phyloP scores from a whole-genome alignment of 2,797 vertebrate species.

The Sorex maritimensis region DNA sequence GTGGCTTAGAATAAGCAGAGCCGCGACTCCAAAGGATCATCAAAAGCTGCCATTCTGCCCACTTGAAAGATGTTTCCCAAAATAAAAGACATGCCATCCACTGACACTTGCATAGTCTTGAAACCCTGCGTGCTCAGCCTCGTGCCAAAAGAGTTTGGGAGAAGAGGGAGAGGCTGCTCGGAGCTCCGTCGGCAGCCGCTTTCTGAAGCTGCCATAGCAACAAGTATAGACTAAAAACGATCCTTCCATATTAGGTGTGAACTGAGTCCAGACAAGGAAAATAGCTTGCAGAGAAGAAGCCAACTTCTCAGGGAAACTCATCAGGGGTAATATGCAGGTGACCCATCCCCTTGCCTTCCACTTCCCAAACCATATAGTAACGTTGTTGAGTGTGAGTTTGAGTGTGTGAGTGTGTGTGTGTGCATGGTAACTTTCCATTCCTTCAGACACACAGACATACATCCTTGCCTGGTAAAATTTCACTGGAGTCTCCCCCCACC shows the following conservation, averaged over 20 bases:
- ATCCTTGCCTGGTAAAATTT: conserved; percentile 58
- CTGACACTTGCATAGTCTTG: conserved; percentile 83
- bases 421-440: conserved; percentile 29
- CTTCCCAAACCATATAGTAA: neutral
- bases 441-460: conserved; percentile 60
- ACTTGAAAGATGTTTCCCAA: conserved; percentile 81
- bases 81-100: conserved; percentile 85
- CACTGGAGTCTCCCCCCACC: conserved; percentile 7
- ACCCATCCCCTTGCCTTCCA: neutral
- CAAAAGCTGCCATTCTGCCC: conserved; percentile 69
- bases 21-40: conserved; percentile 66
- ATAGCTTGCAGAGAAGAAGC: conserved; percentile 64
- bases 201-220: conserved; percentile 90
- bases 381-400: neutral
- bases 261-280: conserved; percentile 81
- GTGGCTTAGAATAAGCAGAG: conserved; percentile 75
- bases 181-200: conserved; percentile 84
- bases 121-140: conserved; percentile 86
- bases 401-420: neutral
- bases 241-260: conserved; percentile 84
- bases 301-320: conserved; percentile 51
- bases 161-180: conserved; percentile 83
- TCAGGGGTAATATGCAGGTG: conserved; percentile 45
- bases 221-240: conserved; percentile 86
- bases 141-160: conserved; percentile 87